Conservation (phyloP, 2,797 vertebrate species). For the Anolis apletophallus region DNA sequence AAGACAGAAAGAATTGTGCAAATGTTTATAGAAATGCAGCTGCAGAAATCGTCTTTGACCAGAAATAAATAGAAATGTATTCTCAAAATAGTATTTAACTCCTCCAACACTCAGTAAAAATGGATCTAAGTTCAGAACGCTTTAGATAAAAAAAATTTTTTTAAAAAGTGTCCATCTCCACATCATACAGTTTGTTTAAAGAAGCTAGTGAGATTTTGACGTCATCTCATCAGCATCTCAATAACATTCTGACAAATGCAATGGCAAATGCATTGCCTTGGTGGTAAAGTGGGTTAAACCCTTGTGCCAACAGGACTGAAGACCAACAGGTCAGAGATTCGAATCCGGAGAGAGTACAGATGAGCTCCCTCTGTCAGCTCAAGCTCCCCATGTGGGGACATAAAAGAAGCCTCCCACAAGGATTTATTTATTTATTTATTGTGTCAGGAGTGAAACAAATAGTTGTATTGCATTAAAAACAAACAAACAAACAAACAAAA, state of each 20-base stretch:
- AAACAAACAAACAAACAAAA: too few relatives aligned
- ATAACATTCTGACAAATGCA: constrained; percentile 27
- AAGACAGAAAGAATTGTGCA: constrained; percentile 12
- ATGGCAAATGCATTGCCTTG: neutral
- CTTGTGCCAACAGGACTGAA: too few relatives aligned
- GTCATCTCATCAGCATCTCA: constrained; percentile 13
- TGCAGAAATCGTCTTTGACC: constrained; percentile 45
- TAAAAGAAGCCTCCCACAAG: too few relatives aligned
- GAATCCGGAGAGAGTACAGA: too few relatives aligned
- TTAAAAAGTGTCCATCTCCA: constrained; percentile 2
- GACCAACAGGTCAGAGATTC: too few relatives aligned
- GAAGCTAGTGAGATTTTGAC: constrained; percentile 27
- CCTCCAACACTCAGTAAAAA: constrained; percentile 31
- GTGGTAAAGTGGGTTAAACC: too few relatives aligned
- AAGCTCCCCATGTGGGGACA: too few relatives aligned
- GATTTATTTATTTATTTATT: too few relatives aligned
- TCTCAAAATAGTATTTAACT: constrained; percentile 42
- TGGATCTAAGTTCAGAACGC: constrained; percentile 32
- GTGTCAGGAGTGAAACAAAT: too few relatives aligned
- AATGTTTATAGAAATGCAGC: constrained; percentile 32
- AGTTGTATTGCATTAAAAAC: too few relatives aligned
- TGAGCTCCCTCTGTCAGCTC: too few relatives aligned
- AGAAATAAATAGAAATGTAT: constrained; percentile 57
- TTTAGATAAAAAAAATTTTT: constrained; percentile 21
- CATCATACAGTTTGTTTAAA: constrained; percentile 27